These are phyloP conservation scores for Drosophila rhopaloa DNA, from an alignment of 1,140 invertebrate genomes.

Conservation along the genomic window DNA sequence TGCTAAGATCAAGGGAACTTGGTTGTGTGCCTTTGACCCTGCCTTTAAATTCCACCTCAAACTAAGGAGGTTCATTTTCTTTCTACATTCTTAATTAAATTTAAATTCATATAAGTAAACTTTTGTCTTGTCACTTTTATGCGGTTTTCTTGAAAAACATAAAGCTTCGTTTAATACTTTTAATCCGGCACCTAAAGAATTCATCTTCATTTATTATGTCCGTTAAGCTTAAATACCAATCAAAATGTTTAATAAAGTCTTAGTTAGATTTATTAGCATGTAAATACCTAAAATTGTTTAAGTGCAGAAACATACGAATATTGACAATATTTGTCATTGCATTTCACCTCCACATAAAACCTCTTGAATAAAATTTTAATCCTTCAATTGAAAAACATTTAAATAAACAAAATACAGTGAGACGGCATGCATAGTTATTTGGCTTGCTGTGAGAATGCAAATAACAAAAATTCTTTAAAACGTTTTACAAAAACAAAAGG, in stretches of 20 bases:
- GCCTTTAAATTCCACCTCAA: not conserved
- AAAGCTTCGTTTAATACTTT: no score
- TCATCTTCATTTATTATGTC: no score
- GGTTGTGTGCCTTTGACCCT: constrained; percentile 23
- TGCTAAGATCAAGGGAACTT: constrained; percentile 26
- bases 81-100: constrained; percentile 1
- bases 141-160: no score
- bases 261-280: not conserved
- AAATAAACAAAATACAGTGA: not conserved
- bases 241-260: no score
- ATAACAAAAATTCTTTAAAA: not conserved
- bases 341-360: not conserved
- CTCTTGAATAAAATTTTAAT: not conserved
- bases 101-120: not conserved
- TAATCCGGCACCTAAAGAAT: no score
- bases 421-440: not conserved
- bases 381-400: not conserved
- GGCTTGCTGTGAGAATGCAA: constrained; percentile 2
- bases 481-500: not conserved
- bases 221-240: no score
- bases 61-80: no score
- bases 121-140: not conserved
- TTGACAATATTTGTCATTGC: not conserved
- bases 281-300: not conserved
- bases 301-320: no score